Evolutionary conservation across 2,113 vertebrate species (phyloP), one percentile per base, ranked within the genome.

Genomic region (Mesembrinibis cayennensis): DNA sequence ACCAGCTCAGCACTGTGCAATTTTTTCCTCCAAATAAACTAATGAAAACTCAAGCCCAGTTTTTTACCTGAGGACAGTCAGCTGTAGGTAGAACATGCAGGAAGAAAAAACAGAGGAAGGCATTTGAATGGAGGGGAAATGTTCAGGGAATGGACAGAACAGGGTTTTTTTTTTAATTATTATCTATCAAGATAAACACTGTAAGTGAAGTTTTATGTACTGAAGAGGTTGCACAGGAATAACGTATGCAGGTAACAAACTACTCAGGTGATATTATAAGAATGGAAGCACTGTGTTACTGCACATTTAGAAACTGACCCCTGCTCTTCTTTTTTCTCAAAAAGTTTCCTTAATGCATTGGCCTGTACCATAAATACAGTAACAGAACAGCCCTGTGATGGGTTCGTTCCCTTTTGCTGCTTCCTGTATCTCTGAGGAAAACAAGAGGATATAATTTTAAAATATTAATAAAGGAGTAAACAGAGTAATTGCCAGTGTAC

Each of bases 391-490:
- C n/a, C 72, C 70, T 40, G 8, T 44, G 38, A 82, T 40, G 34
- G 40, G 44, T 71, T 91, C 45, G 65, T 76, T 92, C 86, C 56
- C 69, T 82, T 91, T 82, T 90, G 27, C 49, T 58, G 34, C 38
- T 94, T 97, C 89, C 83, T 89, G 29, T 58, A 69, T 50, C 78
- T 79, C 93, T 32, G 27, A 89, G 36, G 44, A 88, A 91, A 94
- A 72, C 66, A 89, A 82, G 82, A 94, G 21, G 3, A 70, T 89
- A 44, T 10, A 42, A 27, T 58, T 65, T 61, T 95, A 72, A 91
- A 95, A 93, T 93, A 95, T 92, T 95, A 85, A 95, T 91, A 77
- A 91, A 53, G 70, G 36, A 82, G 42, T 50, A 83, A 74, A 85
- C 38, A n/a, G 32, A 93, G 36, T n/a, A 62, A 82, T 72, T 80